Conservation (phyloP, 2,888 invertebrate species). For the Gerris lacustris region DNA sequence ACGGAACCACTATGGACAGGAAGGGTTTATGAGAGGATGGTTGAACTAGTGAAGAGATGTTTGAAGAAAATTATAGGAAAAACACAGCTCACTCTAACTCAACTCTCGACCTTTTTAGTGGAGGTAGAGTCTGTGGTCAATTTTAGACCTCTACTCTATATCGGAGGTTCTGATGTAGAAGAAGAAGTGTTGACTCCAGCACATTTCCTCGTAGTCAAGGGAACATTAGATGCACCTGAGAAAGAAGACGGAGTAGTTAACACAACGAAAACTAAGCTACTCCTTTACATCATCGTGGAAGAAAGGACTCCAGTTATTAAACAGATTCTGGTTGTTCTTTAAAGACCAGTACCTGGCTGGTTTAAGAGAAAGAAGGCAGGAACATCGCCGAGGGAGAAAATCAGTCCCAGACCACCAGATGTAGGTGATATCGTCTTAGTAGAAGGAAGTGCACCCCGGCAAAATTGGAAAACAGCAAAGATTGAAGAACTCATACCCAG, state of each 20-base stretch:
- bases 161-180: too few species aligned
- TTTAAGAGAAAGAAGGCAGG: not conserved
- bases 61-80: not conserved
- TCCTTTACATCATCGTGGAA: conserved; percentile 5
- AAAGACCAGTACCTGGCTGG: conserved; percentile 10
- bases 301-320: not conserved
- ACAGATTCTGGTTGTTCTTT: conserved; percentile 10
- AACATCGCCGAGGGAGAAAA: too few species aligned
- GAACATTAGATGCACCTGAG: too few species aligned
- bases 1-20: conserved; percentile 19
- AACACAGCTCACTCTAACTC: not conserved
- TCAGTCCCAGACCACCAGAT: too few species aligned
- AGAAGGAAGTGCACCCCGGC: too few species aligned
- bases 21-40: conserved; percentile 17
- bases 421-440: too few species aligned
- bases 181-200: too few species aligned
- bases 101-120: not conserved
- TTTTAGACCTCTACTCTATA: conserved; percentile 7
- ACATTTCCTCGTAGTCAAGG: too few species aligned
- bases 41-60: conserved; percentile 15
- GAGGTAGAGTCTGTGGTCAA: conserved; percentile 13
- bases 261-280: not conserved
- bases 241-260: not conserved
- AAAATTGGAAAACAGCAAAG: too few species aligned
- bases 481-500: too few species aligned